Evolutionary conservation across 1,140 invertebrate species (phyloP), one percentile per base, ranked within the genome.

Genomic region (Globodera ellingtonae): DNA sequence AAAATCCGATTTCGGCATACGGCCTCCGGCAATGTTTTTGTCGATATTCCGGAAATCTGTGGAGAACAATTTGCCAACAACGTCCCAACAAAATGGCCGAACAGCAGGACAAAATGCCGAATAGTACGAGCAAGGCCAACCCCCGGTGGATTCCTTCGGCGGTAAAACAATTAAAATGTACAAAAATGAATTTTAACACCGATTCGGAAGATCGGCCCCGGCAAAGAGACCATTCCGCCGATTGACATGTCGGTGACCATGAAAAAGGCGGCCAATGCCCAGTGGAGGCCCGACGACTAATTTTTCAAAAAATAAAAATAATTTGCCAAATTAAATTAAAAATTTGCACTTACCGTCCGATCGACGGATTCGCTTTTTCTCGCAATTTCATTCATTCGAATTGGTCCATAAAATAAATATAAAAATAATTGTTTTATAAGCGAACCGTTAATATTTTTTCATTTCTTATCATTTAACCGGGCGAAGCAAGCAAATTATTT

Each of bases 51-150:
- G 92, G 91, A 86, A 92, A 92, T 4, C 93, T 87, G 67, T 92
- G 91, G 86, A 93, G 92, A 44, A 94, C 83, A 21, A 94, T 93
- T 48, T 91, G 89, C 93, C 93, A 94, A 87, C 93, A 93, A 62
- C 91, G 90, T 0, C 92, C 93, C 0, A 94, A 89, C 35, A 89
- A 82, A 21, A 88, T 82, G 79, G 18, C 70, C 67, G n/a, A 80
- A 73, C 56, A 83, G 50, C 10, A 71, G 24, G 15, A 74, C 56
- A 56, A 47, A 35, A 70, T 13, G 35, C 35, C 67, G 18, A 44
- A 70, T 3, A 70, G 67, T 4, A 35, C 6, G 35, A 70, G 67
- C n/a, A 70, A 18, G 18, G 46, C 35, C 24, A 70, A 47, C 7
- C 67, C 67, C n/a, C 35, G 35, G 46, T 24, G 18, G 24, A 70